Percentiles rank a stretch among this genome's conserved stretches.
These are phyloP conservation scores for Nemotelus pantherinus DNA, from an alignment of 2,888 invertebrate species.

Conservation along the genomic window DNA sequence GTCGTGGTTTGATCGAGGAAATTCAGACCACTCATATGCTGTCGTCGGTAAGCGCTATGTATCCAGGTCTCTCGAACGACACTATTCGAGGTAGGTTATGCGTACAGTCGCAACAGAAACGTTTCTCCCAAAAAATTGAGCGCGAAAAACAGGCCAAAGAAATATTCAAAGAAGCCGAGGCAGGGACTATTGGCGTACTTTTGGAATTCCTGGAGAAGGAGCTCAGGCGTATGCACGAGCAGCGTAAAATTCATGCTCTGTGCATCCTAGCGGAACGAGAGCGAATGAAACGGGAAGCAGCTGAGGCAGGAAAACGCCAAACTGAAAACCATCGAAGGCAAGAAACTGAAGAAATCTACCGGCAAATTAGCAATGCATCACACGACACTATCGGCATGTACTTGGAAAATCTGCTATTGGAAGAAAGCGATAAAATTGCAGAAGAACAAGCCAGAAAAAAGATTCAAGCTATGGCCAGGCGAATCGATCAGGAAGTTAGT, in stretches of 20 bases:
- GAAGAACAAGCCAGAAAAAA: slow-evolving; percentile 68
- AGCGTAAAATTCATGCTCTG: slow-evolving; percentile 81
- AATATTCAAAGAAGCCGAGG: slow-evolving; percentile 75
- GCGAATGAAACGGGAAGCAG: slow-evolving; percentile 79
- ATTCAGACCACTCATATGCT: slow-evolving; percentile 73
- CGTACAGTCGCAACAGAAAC: slow-evolving; percentile 60
- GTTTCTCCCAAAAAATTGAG: slow-evolving; percentile 54
- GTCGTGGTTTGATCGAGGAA: slow-evolving; percentile 77
- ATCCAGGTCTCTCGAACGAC: slow-evolving; percentile 63
- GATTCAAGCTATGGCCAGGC: slow-evolving; percentile 67
- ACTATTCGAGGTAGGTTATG: slow-evolving; percentile 56
- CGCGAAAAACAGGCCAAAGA: slow-evolving; percentile 67
- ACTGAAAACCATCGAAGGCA: slow-evolving; percentile 76
- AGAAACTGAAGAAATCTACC: slow-evolving; percentile 84
- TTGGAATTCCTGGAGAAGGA: slow-evolving; percentile 83
- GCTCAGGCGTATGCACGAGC: slow-evolving; percentile 77
- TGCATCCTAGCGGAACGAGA: slow-evolving; percentile 81
- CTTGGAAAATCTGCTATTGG: slow-evolving; percentile 71
- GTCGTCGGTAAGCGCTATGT: slow-evolving; percentile 46
- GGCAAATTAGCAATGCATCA: slow-evolving; percentile 66
- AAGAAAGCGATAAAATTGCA: slow-evolving; percentile 70
- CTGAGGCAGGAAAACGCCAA: slow-evolving; percentile 81
- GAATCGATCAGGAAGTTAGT: slow-evolving; percentile 69
- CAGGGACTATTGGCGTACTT: slow-evolving; percentile 75
- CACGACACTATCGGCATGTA: slow-evolving; percentile 72